Evolutionary conservation across 2,113 vertebrate genomes (phyloP).

Genomic region (Salminus brasiliensis): DNA sequence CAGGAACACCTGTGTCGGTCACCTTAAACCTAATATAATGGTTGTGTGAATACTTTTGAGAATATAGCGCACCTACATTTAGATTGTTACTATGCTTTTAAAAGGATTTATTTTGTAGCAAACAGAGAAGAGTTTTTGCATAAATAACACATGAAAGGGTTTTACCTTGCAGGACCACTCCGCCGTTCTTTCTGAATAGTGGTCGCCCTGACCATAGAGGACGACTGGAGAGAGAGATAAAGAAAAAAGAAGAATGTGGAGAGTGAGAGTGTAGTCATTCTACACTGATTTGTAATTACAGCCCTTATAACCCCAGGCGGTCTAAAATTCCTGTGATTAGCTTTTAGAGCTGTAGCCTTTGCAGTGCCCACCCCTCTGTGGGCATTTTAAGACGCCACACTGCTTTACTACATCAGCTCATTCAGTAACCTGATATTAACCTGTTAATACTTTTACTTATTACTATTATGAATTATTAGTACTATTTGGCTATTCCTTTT

Average conservation of each 20-base stretch:
- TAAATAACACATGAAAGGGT: no score
- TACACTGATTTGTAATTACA: not conserved
- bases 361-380: not conserved
- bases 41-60: no score
- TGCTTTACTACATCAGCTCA: not conserved
- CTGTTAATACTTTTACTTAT: no score
- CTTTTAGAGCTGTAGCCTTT: not conserved
- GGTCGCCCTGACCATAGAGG: slow-evolving; percentile 85
- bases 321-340: not conserved
- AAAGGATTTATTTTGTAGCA: no score
- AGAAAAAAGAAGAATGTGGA: slow-evolving; percentile 19
- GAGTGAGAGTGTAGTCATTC: not conserved
- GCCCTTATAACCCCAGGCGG: not conserved
- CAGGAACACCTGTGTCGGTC: no score
- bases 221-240: slow-evolving; percentile 64
- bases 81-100: no score
- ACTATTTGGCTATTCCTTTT: no score
- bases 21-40: no score
- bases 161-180: slow-evolving; percentile 84
- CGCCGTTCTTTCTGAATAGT: slow-evolving; percentile 84
- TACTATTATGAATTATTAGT: no score
- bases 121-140: not conserved
- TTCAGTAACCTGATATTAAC: not conserved
- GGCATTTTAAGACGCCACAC: not conserved
- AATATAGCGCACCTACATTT: no score